A percentile compares a stretch with the other conserved stretches of the same genome.
These are phyloP conservation scores for Anthonomus grandis DNA, from an alignment of 1,140 invertebrate genomes.

Conservation along the genomic window DNA sequence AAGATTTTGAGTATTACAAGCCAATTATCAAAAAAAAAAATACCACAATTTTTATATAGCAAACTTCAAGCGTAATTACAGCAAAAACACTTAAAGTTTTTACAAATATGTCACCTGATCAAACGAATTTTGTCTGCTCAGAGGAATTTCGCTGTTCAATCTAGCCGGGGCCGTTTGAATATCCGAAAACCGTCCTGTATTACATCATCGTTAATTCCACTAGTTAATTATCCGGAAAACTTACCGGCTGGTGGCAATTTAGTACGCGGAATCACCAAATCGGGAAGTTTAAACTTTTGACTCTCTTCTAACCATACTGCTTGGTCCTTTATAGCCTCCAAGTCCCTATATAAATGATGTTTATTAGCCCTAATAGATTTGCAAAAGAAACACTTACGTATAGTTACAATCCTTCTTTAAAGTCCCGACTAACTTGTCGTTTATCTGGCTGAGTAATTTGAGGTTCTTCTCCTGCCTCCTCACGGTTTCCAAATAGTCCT, in stretches of 20 bases:
- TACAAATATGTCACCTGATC: conserved; percentile 20
- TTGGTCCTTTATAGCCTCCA: conserved; percentile 66
- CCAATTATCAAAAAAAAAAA: not conserved
- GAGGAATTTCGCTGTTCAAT: conserved; percentile 24
- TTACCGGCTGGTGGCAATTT: conserved; percentile 65
- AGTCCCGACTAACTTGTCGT: conserved; percentile 68
- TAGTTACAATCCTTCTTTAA: conserved; percentile 75
- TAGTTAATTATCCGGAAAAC: conserved; percentile 3
- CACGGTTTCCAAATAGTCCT: conserved; percentile 84
- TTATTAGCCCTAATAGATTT: too few relatives aligned
- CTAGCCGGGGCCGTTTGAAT: conserved; percentile 52
- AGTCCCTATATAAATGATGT: conserved; percentile 52
- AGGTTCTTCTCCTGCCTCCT: conserved; percentile 71
- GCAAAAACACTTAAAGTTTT: not conserved
- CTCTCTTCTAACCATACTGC: conserved; percentile 75
- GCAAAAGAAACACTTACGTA: conserved; percentile 48
- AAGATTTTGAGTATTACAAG: too few relatives aligned
- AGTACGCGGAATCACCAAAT: conserved; percentile 60
- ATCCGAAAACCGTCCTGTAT: conserved; percentile 40
- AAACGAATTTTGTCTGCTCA: conserved; percentile 18
- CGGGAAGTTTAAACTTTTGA: conserved; percentile 71
- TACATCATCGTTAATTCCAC: not conserved
- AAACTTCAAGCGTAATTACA: not conserved
- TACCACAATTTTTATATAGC: not conserved
- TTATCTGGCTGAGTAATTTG: conserved; percentile 66